Evolutionary conservation across 1,140 invertebrate species (phyloP).

Genomic region (Penaeus vannamei): DNA sequence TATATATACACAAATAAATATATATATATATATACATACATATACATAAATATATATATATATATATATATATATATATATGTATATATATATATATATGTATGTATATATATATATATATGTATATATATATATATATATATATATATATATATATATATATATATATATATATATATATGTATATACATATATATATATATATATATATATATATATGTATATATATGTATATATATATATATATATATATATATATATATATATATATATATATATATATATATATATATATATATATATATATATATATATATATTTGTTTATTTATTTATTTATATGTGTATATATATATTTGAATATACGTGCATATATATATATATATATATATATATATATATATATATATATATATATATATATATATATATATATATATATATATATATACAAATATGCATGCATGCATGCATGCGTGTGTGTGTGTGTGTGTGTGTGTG

Average conservation of each 20-base stretch:
- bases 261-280: not conserved
- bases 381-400: not conserved
- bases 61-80: not conserved
- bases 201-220: slow-evolving; percentile 5
- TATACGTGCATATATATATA: not conserved
- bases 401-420: not conserved
- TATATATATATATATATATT: not conserved
- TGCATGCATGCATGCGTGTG: no score
- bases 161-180: not conserved
- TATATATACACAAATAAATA: no score
- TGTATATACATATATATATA: not conserved
- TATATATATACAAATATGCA: no score
- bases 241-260: not conserved
- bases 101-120: not conserved
- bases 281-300: not conserved
- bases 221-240: slow-evolving; percentile 24
- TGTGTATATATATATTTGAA: not conserved
- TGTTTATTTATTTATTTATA: not conserved
- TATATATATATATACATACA: not conserved
- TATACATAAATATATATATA: not conserved
- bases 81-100: slow-evolving; percentile 1
- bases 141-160: not conserved
- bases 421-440: no score
- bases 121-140: not conserved
- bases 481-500: no score